These are phyloP conservation scores for Cephus nigrinus DNA, from an alignment of 2,888 invertebrate genomes.

Conservation along the genomic window DNA sequence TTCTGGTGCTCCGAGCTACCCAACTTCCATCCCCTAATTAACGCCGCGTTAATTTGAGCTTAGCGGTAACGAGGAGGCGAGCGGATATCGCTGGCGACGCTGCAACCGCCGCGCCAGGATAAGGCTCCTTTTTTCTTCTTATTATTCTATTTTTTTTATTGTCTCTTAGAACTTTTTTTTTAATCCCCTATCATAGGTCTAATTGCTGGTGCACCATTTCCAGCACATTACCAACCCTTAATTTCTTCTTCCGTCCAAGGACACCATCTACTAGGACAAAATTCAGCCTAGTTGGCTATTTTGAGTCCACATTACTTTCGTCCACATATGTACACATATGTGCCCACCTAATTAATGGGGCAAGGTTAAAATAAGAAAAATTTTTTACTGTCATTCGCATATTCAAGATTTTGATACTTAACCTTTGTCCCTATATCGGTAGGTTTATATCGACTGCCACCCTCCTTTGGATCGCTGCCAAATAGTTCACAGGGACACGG, in stretches of 20 bases:
- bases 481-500: slow-evolving; percentile 28
- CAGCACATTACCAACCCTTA: background rate
- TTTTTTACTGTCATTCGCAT: too few relatives aligned
- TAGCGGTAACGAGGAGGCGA: background rate
- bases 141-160: background rate
- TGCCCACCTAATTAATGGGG: too few relatives aligned
- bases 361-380: too few relatives aligned
- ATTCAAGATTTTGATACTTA: slow-evolving; percentile 27
- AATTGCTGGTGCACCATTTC: background rate
- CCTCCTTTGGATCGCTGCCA: slow-evolving; percentile 52
- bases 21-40: slow-evolving; percentile 10
- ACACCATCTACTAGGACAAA: background rate
- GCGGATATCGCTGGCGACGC: background rate
- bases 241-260: background rate
- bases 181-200: background rate
- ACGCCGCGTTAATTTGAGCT: slow-evolving; percentile 10
- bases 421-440: slow-evolving; percentile 13
- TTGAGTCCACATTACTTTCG: background rate
- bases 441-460: slow-evolving; percentile 52
- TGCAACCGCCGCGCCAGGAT: background rate
- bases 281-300: background rate
- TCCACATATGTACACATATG: too few relatives aligned
- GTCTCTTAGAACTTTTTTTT: background rate
- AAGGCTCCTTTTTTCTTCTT: background rate
- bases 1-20: background rate